These are phyloP conservation scores for Arctopsyche grandis DNA, from an alignment of 1,140 invertebrate genomes.

Conservation along the genomic window DNA sequence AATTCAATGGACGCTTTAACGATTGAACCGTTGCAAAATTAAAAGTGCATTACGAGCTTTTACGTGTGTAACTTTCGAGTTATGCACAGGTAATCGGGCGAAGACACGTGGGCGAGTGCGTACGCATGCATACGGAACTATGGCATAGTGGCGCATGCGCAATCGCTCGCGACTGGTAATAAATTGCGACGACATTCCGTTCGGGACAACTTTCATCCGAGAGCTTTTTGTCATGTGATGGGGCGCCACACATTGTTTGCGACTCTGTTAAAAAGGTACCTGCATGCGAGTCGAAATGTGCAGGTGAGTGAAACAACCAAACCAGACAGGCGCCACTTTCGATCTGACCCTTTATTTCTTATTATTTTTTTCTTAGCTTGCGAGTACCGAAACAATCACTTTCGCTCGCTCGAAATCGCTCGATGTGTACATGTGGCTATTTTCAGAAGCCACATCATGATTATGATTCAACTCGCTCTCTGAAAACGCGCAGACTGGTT, in stretches of 20 bases:
- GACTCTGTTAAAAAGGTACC: neutral
- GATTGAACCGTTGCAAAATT: too few species aligned
- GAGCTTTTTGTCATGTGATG: neutral
- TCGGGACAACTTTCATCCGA: neutral
- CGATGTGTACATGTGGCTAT: too few species aligned
- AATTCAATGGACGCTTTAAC: too few species aligned
- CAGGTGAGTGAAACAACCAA: neutral
- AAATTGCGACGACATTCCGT: slow-evolving; percentile 6
- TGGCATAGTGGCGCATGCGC: neutral
- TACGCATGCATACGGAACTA: neutral
- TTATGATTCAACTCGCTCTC: too few species aligned
- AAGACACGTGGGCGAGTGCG: too few species aligned
- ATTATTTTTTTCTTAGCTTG: neutral
- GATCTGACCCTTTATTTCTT: neutral
- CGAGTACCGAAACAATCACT: neutral
- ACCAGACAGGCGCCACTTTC: neutral
- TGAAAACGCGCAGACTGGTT: too few species aligned
- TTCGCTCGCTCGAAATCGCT: neutral
- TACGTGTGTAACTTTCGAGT: too few species aligned
- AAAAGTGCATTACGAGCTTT: too few species aligned
- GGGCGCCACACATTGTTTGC: slow-evolving; percentile 1
- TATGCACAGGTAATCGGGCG: too few species aligned
- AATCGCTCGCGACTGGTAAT: neutral
- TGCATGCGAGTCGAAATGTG: neutral
- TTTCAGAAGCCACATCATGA: too few species aligned